phyloP scores from a whole-genome alignment of 2,888 invertebrate species.

The Andrena chrysosceles region DNA sequence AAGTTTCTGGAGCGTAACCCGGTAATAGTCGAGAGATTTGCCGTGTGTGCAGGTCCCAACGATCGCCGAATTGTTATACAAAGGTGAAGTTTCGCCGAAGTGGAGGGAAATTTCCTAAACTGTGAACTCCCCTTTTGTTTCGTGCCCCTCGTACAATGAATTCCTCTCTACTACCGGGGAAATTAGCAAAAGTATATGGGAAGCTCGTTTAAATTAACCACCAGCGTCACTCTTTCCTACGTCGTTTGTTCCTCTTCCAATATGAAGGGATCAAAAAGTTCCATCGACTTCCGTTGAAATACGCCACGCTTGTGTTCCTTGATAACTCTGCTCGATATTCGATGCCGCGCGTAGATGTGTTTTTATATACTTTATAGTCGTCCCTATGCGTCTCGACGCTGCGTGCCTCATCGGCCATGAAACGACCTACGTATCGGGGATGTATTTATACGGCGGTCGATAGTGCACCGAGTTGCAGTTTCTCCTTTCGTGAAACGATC shows the following conservation, averaged over 20 bases:
- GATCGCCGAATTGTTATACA: constrained; percentile 60
- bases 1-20: constrained; percentile 68
- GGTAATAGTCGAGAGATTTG: constrained; percentile 69
- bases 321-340: constrained; percentile 6
- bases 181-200: constrained; percentile 26
- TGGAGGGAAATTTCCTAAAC: constrained; percentile 40
- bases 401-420: constrained; percentile 67
- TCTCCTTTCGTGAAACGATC: constrained; percentile 55
- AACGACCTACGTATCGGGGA: constrained; percentile 57
- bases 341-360: background rate
- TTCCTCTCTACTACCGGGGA: background rate
- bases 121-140: constrained; percentile 23
- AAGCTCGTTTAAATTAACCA: constrained; percentile 27
- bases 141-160: constrained; percentile 2
- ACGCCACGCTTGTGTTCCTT: background rate
- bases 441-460: constrained; percentile 70
- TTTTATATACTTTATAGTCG: constrained; percentile 4
- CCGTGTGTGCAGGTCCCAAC: constrained; percentile 62
- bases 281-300: constrained; percentile 2
- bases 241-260: background rate
- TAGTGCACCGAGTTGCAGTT: constrained; percentile 50
- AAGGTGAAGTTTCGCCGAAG: constrained; percentile 59
- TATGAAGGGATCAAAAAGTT: background rate
- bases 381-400: constrained; percentile 3
- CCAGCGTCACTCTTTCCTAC: background rate